Evolutionary conservation across 1,140 invertebrate species (phyloP), one percentile per base, ranked within the genome.

Genomic region (Brachionus sp.): DNA sequence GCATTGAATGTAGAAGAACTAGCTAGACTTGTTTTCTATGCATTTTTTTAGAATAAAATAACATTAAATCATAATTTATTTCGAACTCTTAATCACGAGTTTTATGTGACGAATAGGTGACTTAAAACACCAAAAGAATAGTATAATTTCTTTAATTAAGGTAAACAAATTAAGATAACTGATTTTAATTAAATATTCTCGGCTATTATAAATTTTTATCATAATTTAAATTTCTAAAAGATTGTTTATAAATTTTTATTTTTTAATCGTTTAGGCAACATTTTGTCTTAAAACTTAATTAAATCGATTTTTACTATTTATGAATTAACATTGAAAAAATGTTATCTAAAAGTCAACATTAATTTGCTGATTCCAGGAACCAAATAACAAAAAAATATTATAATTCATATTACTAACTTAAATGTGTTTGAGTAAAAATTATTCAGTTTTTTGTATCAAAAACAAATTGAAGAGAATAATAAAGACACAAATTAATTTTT

Each of bases 11-110:
- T 57, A 25, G 19, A 7, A 57, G 19, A 57, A 19, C 16, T 57
- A 19, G n/a, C n/a, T 57, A 57, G 50, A 57, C 50, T n/a, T 57
- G 50, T 57, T 57, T 57, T 57, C 19, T 57, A 57, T 57, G 50
- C 50, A 57, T 57, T 57, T 57, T 57, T 57, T 19, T 19, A 57
- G 19, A 57, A 57, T 23, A 23, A 57, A 57, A 57, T 57, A 57
- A 57, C 50, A 57, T 57, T 57, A 57, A 19, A 57, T 57, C 50
- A 57, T 57, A 57, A 57, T 57, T 57, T 57, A 57, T 57, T 57
- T 57, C 50, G 19, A 57, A 57, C 6, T 25, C 50, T 25, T 57
- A 57, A 25, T 57, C 50, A 57, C 50, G 50, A 57, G 50, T 57
- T 57, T 57, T 9, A 57, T 57, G 50, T 57, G 50, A 57, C 50